Conservation (phyloP, 2,113 vertebrate species). For the Camelus dromedarius region DNA sequence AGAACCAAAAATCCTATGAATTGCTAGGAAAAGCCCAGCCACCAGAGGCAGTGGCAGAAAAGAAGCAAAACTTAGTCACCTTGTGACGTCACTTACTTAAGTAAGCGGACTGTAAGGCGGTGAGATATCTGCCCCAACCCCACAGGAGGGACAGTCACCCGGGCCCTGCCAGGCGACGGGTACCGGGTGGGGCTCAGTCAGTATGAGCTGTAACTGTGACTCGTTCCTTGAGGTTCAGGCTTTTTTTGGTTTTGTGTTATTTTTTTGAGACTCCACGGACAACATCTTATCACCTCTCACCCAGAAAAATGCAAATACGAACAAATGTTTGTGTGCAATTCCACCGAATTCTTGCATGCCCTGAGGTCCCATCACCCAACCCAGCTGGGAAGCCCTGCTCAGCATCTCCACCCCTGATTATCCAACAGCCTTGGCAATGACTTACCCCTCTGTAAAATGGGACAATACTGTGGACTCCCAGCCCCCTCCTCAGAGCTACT, state of each 20-base stretch:
- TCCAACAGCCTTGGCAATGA: neutral
- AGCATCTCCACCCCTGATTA: neutral
- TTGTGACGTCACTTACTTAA: neutral
- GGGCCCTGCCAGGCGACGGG: fast-evolving
- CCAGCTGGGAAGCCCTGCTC: neutral
- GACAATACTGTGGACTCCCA: fast-evolving
- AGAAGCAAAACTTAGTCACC: neutral
- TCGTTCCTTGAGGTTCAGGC: neutral
- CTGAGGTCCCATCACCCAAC: neutral
- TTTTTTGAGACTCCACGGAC: neutral
- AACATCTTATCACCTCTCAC: neutral
- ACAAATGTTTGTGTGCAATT: neutral
- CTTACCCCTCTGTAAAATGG: neutral
- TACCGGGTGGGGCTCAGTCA: neutral
- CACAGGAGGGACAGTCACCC: neutral
- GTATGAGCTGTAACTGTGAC: neutral
- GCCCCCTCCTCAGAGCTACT: neutral
- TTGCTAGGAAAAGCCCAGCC: neutral
- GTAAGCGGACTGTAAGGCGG: neutral
- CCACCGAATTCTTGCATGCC: neutral
- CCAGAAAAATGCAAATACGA: neutral
- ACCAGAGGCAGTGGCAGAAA: neutral
- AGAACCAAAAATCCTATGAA: neutral
- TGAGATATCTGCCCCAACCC: fast-evolving
- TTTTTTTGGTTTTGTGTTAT: neutral